A percentile compares a stretch with the other conserved stretches of the same genome.
Evolutionary conservation across 2,888 invertebrate genomes (phyloP).

Genomic region (Trilocha varians): DNA sequence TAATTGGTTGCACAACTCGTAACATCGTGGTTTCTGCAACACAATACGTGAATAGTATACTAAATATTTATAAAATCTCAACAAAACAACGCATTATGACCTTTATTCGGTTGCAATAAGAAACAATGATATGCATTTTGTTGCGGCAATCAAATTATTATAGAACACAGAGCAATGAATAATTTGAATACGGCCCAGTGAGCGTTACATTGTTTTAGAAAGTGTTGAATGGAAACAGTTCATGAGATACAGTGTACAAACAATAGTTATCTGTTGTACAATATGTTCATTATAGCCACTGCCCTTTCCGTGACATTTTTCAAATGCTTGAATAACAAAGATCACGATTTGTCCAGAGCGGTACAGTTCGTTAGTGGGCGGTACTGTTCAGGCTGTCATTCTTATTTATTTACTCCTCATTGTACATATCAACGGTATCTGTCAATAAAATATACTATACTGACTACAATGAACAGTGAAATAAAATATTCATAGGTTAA

Average conservation of each 20-base stretch:
- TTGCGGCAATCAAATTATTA: slow-evolving; percentile 10
- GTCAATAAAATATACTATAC: no score
- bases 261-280: slow-evolving; percentile 29
- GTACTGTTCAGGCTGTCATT: not conserved
- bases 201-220: slow-evolving; percentile 58
- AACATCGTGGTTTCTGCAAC: slow-evolving; percentile 37
- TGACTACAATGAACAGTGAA: no score
- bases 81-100: slow-evolving; percentile 9
- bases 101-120: slow-evolving; percentile 6
- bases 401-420: no score
- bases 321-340: slow-evolving; percentile 28
- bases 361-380: slow-evolving; percentile 16
- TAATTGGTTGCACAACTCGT: slow-evolving; percentile 56
- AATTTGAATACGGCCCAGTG: slow-evolving; percentile 52
- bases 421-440: no score
- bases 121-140: slow-evolving; percentile 6
- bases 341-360: slow-evolving; percentile 45
- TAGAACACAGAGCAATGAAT: slow-evolving; percentile 38
- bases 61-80: slow-evolving; percentile 18
- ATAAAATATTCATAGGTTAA: no score
- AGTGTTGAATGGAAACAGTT: slow-evolving; percentile 44
- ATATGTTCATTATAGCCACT: slow-evolving; percentile 34
- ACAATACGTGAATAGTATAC: slow-evolving; percentile 30
- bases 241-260: slow-evolving; percentile 30
- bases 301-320: slow-evolving; percentile 54